Conservation (phyloP, 2,888 invertebrate species). For the Lepetodrilus schrolli region DNA sequence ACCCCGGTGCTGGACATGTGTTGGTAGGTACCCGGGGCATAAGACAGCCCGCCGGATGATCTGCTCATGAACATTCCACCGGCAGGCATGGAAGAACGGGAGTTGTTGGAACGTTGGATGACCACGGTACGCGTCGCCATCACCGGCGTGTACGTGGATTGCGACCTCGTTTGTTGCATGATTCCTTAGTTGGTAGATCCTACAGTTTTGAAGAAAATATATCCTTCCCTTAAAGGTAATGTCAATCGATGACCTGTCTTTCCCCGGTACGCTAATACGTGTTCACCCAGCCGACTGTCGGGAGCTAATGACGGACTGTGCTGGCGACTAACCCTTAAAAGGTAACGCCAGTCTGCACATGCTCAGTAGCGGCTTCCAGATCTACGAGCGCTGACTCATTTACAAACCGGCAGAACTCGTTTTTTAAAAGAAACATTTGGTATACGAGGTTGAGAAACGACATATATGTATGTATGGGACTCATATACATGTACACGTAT, state of each 20-base stretch:
- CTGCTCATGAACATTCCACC: neutral
- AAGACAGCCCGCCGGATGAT: neutral
- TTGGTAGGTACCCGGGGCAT: conserved; percentile 47
- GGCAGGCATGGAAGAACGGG: neutral
- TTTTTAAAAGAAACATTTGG: conserved; percentile 24
- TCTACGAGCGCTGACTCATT: conserved; percentile 36
- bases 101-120: neutral
- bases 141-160: conserved; percentile 6
- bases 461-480: neutral
- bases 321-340: conserved; percentile 20
- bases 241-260: neutral
- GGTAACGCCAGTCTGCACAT: conserved; percentile 20
- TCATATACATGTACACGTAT: neutral
- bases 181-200: neutral
- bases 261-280: neutral
- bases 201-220: neutral
- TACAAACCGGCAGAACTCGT: conserved; percentile 47
- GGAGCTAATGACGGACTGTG: conserved; percentile 3
- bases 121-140: conserved; percentile 33
- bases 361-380: neutral
- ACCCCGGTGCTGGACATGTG: conserved; percentile 68
- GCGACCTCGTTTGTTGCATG: neutral
- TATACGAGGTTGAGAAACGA: neutral
- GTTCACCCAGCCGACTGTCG: neutral
- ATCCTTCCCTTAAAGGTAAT: neutral